A percentile compares a stretch with the other conserved stretches of the same genome.
Conservation (phyloP, 2,888 invertebrate genomes). For the Agrenia bidenticulata region DNA sequence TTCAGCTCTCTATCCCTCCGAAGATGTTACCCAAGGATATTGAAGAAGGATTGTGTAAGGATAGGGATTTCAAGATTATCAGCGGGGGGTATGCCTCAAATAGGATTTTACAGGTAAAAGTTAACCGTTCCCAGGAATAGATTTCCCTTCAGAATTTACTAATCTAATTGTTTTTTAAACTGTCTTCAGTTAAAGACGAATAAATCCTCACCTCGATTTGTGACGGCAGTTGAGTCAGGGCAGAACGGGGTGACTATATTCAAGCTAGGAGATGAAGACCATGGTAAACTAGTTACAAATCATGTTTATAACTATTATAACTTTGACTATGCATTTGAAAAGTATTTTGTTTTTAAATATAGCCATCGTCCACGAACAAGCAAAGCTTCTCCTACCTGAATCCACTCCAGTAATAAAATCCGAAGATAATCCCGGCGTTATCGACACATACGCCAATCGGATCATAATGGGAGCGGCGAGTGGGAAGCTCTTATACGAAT, state of each 20-base stretch:
- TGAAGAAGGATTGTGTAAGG: slow-evolving; percentile 51
- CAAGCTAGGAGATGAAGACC: slow-evolving; percentile 47
- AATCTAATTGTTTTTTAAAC: neutral
- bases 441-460: slow-evolving; percentile 24
- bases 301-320: too few relatives aligned
- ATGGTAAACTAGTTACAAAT: slow-evolving; percentile 42
- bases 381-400: slow-evolving; percentile 19
- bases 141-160: too few relatives aligned
- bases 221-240: slow-evolving; percentile 38
- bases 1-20: slow-evolving; percentile 49
- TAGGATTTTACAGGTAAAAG: slow-evolving; percentile 43
- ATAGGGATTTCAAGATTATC: slow-evolving; percentile 51
- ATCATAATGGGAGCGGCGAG: slow-evolving; percentile 23
- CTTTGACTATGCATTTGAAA: too few relatives aligned
- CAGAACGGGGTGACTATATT: slow-evolving; percentile 40
- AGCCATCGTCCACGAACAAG: slow-evolving; percentile 34
- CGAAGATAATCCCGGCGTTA: slow-evolving; percentile 14
- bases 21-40: slow-evolving; percentile 45
- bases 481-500: slow-evolving; percentile 29
- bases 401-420: neutral
- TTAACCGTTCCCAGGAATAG: neutral
- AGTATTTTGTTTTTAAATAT: neutral
- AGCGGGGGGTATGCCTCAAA: slow-evolving; percentile 49
- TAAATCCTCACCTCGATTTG: slow-evolving; percentile 23
- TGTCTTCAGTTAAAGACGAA: slow-evolving; percentile 38